A percentile compares a stretch with the other conserved stretches of the same genome.
These are phyloP conservation scores for Lepisosteus osseus DNA, from an alignment of 2,113 vertebrate species.

Conservation along the genomic window DNA sequence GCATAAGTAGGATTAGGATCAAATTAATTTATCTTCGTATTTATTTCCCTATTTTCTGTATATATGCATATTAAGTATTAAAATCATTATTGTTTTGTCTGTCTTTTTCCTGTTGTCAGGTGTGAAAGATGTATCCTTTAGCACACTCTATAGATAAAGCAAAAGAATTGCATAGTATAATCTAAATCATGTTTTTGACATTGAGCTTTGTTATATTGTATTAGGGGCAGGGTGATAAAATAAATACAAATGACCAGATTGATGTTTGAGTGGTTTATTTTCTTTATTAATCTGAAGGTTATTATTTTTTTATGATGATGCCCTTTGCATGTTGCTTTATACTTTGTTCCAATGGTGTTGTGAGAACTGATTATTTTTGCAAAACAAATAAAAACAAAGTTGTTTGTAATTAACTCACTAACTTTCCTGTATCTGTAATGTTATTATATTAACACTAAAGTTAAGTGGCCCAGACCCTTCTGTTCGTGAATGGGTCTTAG, in stretches of 20 bases:
- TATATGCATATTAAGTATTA: background rate
- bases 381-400: too few relatives aligned
- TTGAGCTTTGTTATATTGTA: background rate
- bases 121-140: background rate
- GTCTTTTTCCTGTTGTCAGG: background rate
- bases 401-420: too few relatives aligned
- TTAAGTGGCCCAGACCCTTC: too few relatives aligned
- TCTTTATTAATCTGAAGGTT: too few relatives aligned
- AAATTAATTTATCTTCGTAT: slow-evolving; percentile 5
- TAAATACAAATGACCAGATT: background rate
- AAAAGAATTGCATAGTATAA: background rate
- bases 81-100: background rate
- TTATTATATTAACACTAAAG: too few relatives aligned
- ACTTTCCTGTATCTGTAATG: too few relatives aligned
- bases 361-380: too few relatives aligned
- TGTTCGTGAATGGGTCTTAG: too few relatives aligned
- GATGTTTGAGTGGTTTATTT: background rate
- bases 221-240: background rate
- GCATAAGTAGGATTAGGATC: background rate
- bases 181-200: background rate
- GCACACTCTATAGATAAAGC: background rate
- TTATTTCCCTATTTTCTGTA: slow-evolving; percentile 8
- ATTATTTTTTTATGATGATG: too few relatives aligned
- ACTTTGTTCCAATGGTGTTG: too few relatives aligned
- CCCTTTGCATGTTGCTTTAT: too few relatives aligned